Evolutionary conservation across 2,113 vertebrate species (phyloP).

Genomic region (Athene cunicularia): DNA sequence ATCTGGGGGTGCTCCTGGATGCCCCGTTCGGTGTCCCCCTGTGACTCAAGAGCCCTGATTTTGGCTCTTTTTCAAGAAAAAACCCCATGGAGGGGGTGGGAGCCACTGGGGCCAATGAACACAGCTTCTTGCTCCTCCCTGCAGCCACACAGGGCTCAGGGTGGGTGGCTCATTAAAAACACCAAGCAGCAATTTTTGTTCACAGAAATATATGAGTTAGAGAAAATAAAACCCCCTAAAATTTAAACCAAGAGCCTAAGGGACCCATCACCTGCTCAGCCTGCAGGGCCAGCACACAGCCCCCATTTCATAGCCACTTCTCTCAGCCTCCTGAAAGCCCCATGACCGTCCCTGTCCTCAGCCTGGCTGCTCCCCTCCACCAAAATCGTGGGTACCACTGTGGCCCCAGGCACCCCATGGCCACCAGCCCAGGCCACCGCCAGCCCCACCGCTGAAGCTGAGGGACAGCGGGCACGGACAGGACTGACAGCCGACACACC

Average conservation of each 20-base stretch:
- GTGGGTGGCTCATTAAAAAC: not conserved
- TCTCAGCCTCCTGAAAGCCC: not conserved
- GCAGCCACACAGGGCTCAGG: rapidly evolving
- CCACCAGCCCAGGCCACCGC: not conserved
- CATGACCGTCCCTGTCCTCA: rapidly evolving
- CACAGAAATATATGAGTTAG: rapidly evolving
- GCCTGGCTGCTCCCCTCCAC: not conserved
- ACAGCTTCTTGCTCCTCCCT: not conserved
- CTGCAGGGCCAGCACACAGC: not conserved
- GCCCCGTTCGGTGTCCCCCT: not conserved
- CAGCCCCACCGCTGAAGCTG: not conserved
- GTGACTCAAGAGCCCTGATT: not conserved
- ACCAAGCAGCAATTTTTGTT: not conserved
- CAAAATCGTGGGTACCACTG: rapidly evolving
- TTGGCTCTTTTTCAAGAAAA: not conserved
- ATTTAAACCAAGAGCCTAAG: rapidly evolving
- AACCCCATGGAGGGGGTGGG: rapidly evolving
- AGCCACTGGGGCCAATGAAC: not conserved
- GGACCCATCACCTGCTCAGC: not conserved
- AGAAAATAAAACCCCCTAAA: rapidly evolving
- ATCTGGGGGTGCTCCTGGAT: not conserved
- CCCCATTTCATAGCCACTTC: not conserved
- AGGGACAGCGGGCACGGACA: not conserved
- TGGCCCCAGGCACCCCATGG: rapidly evolving
- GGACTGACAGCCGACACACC: not conserved